A percentile compares a stretch with the other conserved stretches of the same genome.
phyloP scores from a whole-genome alignment of 2,888 invertebrate species.

The Drosophila siamana region DNA sequence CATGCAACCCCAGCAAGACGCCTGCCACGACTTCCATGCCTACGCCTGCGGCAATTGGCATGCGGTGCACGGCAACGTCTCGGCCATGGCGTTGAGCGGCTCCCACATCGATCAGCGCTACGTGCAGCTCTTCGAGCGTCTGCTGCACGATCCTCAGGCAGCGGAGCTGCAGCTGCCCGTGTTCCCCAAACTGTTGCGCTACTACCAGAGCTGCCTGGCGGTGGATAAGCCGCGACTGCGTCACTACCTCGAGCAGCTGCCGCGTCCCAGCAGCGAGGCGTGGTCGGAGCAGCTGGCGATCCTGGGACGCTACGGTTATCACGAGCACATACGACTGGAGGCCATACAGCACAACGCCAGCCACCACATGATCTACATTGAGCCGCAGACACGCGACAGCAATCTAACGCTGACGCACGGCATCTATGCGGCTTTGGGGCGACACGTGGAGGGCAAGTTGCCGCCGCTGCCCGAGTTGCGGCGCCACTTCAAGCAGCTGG shows the following conservation, averaged over 20 bases:
- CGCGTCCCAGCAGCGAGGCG: slow-evolving; percentile 25
- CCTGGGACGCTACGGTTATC: slow-evolving; percentile 74
- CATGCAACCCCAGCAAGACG: slow-evolving; percentile 61
- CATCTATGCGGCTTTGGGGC: slow-evolving; percentile 58
- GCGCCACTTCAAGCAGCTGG: slow-evolving; percentile 56
- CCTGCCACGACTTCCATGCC: slow-evolving; percentile 75
- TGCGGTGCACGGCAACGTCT: slow-evolving; percentile 41
- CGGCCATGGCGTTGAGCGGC: slow-evolving; percentile 70
- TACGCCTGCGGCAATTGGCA: slow-evolving; percentile 79
- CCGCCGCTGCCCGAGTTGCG: slow-evolving; percentile 28
- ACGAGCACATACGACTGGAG: slow-evolving; percentile 66
- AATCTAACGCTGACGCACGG: slow-evolving; percentile 51
- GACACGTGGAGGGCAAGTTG: slow-evolving; percentile 15
- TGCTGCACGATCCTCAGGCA: slow-evolving; percentile 23
- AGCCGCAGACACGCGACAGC: slow-evolving; percentile 64
- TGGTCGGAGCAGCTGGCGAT: slow-evolving; percentile 69
- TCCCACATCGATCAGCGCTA: slow-evolving; percentile 63
- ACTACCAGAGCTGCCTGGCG: slow-evolving; percentile 63
- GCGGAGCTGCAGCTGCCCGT: slow-evolving; percentile 49
- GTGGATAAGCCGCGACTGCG: slow-evolving; percentile 37
- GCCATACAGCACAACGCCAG: slow-evolving; percentile 68
- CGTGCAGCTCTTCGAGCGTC: slow-evolving; percentile 56
- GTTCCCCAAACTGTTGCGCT: slow-evolving; percentile 64
- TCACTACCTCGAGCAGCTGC: slow-evolving; percentile 64
- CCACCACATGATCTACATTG: slow-evolving; percentile 60